A percentile compares a stretch with the other conserved stretches of the same genome.
phyloP scores from a whole-genome alignment of 2,113 vertebrate genomes.

The Rhynchomys soricoides region DNA sequence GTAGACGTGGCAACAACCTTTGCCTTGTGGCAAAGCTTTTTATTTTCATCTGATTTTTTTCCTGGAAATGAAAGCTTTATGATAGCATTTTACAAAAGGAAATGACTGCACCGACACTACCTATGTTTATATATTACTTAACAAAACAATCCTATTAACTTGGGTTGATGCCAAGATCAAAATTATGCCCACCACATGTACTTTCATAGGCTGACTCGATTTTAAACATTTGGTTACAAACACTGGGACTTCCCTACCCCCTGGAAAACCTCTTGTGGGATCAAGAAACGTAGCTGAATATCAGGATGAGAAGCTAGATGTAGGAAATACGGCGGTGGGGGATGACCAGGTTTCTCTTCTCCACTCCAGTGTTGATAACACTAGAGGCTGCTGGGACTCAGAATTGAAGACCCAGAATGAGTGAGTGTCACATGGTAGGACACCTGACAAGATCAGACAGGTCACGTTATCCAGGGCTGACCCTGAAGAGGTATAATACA shows the following conservation, averaged over 20 bases:
- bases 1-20: constrained; percentile 3
- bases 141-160: constrained; percentile 38
- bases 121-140: not conserved
- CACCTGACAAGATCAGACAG: not conserved
- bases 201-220: not conserved
- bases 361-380: not conserved
- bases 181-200: not conserved
- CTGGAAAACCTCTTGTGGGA: not conserved
- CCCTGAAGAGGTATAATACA: fast-evolving
- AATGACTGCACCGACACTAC: not conserved
- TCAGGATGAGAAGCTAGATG: not conserved
- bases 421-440: not conserved
- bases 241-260: not conserved
- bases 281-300: not conserved
- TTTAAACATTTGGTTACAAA: not conserved
- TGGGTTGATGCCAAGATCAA: not conserved
- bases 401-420: not conserved
- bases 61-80: not conserved
- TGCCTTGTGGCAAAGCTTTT: not conserved
- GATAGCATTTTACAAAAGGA: not conserved
- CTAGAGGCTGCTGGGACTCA: not conserved
- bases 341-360: not conserved
- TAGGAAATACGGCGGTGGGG: not conserved
- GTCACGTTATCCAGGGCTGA: not conserved
- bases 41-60: not conserved